These are phyloP conservation scores for Manis crassicaudata DNA, from an alignment of 2,797 vertebrate genomes.

Conservation along the genomic window DNA sequence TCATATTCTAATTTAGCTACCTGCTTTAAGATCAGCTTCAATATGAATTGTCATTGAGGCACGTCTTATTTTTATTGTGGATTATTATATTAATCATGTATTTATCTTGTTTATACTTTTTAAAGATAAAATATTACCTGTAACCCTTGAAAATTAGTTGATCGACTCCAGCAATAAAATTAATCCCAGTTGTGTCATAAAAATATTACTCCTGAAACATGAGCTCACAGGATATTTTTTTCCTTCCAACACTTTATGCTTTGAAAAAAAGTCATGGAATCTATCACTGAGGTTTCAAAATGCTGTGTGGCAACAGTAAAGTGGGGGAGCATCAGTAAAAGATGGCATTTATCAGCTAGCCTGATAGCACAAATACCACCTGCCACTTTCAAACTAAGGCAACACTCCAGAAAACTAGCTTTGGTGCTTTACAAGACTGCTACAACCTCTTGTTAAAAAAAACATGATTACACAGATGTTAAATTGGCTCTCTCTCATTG, in stretches of 20 bases:
- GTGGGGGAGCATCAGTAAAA: not conserved
- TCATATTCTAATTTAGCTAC: not conserved
- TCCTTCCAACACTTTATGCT: conserved; percentile 38
- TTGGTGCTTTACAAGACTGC: conserved; percentile 54
- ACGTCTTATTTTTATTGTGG: not conserved
- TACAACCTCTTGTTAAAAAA: conserved; percentile 39
- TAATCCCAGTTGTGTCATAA: not conserved
- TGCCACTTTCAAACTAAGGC: conserved; percentile 56
- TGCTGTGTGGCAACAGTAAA: not conserved
- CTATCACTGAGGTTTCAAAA: conserved; percentile 25
- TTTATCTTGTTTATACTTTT: not conserved
- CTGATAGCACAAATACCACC: not conserved
- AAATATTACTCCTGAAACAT: not conserved
- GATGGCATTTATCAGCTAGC: conserved; percentile 13
- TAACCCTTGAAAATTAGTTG: not conserved
- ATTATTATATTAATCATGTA: not conserved
- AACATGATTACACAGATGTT: conserved; percentile 58
- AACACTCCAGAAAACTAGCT: conserved; percentile 56
- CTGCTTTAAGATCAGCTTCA: not conserved
- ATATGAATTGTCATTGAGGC: not conserved
- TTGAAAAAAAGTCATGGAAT: conserved; percentile 51
- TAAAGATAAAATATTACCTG: conserved; percentile 19
- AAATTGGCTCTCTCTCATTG: conserved; percentile 63
- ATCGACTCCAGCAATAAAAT: conserved; percentile 22
- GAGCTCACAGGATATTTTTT: not conserved